These are phyloP conservation scores for Agonopterix subpropinquella DNA, from an alignment of 2,888 invertebrate species.

Conservation along the genomic window DNA sequence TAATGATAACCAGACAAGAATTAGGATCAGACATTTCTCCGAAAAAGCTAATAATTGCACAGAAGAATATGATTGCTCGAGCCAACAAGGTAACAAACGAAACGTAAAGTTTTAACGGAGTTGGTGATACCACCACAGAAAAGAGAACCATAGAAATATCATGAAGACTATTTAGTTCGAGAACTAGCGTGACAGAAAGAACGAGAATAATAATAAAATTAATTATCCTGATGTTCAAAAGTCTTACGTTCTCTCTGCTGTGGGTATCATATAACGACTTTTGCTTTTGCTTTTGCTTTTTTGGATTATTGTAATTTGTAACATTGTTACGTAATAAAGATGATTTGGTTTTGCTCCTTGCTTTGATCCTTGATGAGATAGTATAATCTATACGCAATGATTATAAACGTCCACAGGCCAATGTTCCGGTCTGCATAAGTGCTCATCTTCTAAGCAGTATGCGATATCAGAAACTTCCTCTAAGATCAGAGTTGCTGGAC, in stretches of 20 bases:
- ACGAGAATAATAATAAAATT: too few species aligned
- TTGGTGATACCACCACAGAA: neutral
- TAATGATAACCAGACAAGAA: slow-evolving; percentile 80
- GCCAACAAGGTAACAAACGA: slow-evolving; percentile 50
- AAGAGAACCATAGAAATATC: too few species aligned
- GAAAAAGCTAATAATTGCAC: slow-evolving; percentile 69
- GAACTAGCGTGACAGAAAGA: too few species aligned
- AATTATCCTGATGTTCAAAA: neutral
- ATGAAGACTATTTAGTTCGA: too few species aligned
- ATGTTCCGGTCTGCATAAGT: slow-evolving; percentile 46
- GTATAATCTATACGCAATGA: too few species aligned
- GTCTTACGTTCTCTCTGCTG: neutral
- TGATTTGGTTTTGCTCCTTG: too few species aligned
- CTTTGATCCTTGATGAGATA: slow-evolving; percentile 1
- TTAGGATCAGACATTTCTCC: slow-evolving; percentile 65
- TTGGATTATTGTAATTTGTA: too few species aligned
- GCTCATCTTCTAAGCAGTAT: slow-evolving; percentile 54
- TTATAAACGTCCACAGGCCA: slow-evolving; percentile 31
- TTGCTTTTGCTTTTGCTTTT: too few species aligned
- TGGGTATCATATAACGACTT: too few species aligned
- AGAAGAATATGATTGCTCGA: slow-evolving; percentile 71
- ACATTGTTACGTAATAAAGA: too few species aligned
- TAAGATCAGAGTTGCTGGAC: slow-evolving; percentile 79
- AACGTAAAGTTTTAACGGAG: neutral
- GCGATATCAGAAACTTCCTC: slow-evolving; percentile 41